These are phyloP conservation scores for Adelges cooleyi DNA, from an alignment of 1,140 invertebrate genomes.

Conservation along the genomic window DNA sequence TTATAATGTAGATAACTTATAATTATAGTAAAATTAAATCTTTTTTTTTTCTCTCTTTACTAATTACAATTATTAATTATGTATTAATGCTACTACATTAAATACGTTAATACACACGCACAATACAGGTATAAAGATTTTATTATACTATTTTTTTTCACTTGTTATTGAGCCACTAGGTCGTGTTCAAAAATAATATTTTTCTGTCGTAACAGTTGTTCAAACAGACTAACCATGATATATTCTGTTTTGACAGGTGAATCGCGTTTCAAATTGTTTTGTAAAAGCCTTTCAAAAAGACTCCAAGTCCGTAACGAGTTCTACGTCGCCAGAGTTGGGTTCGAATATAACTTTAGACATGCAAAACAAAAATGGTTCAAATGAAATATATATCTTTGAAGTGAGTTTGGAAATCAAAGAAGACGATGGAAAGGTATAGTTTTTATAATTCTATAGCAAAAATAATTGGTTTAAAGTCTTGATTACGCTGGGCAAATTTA, in stretches of 20 bases:
- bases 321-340: constrained; percentile 39
- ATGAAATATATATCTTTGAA: constrained; percentile 61
- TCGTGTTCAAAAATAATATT: no score
- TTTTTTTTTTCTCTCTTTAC: neutral
- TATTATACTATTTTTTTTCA: no score
- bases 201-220: no score
- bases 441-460: neutral
- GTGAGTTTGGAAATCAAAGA: constrained; percentile 85
- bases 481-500: no score
- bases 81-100: no score
- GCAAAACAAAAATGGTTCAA: constrained; percentile 37
- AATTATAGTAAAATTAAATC: neutral
- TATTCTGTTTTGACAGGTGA: constrained; percentile 43
- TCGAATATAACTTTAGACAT: constrained; percentile 29
- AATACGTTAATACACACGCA: no score
- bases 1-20: no score
- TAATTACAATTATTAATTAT: no score
- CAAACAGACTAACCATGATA: no score
- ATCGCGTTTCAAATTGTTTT: constrained; percentile 67
- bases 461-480: no score
- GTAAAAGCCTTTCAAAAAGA: constrained; percentile 80
- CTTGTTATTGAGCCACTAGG: no score
- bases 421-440: constrained; percentile 60
- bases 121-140: no score
- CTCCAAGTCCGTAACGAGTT: constrained; percentile 60